Conservation (phyloP, 2,888 invertebrate species). For the Dinocampus coccinellae region DNA sequence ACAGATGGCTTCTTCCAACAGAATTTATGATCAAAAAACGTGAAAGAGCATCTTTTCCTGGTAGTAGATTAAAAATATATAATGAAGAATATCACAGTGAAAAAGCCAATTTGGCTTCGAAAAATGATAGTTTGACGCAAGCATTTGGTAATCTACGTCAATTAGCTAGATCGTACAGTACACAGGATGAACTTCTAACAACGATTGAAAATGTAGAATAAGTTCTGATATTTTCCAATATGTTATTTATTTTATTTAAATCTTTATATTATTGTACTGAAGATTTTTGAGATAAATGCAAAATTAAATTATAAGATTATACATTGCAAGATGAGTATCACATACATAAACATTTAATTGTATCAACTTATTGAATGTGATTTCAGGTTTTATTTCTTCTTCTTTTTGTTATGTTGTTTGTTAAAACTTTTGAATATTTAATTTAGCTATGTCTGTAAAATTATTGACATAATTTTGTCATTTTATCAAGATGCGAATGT, state of each 20-base stretch:
- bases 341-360: not conserved
- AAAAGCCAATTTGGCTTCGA: conserved; percentile 75
- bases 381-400: conserved; percentile 31
- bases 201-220: conserved; percentile 62
- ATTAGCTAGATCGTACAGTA: conserved; percentile 83
- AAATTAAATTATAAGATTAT: not conserved
- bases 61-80: conserved; percentile 86
- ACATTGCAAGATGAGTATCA: not conserved
- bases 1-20: conserved; percentile 93
- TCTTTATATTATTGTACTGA: conserved; percentile 44
- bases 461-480: not conserved
- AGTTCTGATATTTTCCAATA: conserved; percentile 55
- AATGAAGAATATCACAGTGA: conserved; percentile 83
- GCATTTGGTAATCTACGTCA: conserved; percentile 74
- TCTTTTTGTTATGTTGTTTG: conserved; percentile 35
- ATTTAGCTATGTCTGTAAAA: conserved; percentile 2
- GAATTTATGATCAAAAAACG: conserved; percentile 95
- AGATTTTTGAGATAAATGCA: not conserved
- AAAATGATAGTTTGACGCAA: conserved; percentile 72
- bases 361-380: conserved; percentile 22
- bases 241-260: conserved; percentile 52
- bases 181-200: conserved; percentile 85
- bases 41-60: conserved; percentile 88
- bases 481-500: not conserved
- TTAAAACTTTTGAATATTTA: conserved; percentile 24